A percentile compares a stretch with the other conserved stretches of the same genome.
Evolutionary conservation across 2,888 invertebrate genomes (phyloP).

Genomic region (Archaeoteleia sp.): DNA sequence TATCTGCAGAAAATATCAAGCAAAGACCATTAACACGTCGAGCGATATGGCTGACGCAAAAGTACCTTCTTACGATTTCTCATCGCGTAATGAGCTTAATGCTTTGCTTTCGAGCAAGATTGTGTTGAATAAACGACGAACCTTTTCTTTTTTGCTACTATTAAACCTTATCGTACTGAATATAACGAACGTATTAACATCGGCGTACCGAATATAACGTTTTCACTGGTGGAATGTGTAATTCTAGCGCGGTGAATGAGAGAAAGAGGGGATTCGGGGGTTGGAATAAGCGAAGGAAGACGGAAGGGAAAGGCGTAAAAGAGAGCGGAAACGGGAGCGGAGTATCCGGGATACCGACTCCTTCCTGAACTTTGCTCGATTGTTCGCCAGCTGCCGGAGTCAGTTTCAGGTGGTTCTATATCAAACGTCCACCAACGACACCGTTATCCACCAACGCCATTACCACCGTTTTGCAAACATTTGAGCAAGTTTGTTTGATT

Average conservation of each 20-base stretch:
- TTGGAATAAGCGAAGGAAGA: constrained; percentile 1
- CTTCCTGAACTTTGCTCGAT: constrained; percentile 45
- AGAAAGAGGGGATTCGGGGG: constrained; percentile 3
- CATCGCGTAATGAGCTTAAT: constrained; percentile 30
- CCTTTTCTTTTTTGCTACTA: constrained; percentile 23
- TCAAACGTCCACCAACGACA: constrained; percentile 42
- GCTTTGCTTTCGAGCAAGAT: constrained; percentile 13
- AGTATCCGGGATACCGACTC: constrained; percentile 40
- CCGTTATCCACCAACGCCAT: constrained; percentile 48
- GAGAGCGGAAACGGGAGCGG: constrained; percentile 41
- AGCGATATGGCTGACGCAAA: constrained; percentile 13
- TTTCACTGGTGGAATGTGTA: constrained; percentile 27
- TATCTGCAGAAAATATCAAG: constrained; percentile 11
- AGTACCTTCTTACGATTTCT: constrained; percentile 18
- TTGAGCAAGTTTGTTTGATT: constrained; percentile 63
- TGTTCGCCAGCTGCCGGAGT: constrained; percentile 44
- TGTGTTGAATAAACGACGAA: constrained; percentile 39
- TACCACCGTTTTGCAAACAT: constrained; percentile 59
- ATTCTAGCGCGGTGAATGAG: constrained; percentile 27
- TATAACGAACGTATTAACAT: constrained; percentile 39
- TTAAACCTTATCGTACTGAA: constrained; percentile 35
- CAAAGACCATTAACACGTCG: constrained; percentile 33
- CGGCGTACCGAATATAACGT: constrained; percentile 21
- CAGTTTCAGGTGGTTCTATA: constrained; percentile 45
- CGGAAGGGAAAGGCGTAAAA: constrained; percentile 22